phyloP scores from a whole-genome alignment of 2,888 invertebrate genomes.

The Spodoptera exigua region DNA sequence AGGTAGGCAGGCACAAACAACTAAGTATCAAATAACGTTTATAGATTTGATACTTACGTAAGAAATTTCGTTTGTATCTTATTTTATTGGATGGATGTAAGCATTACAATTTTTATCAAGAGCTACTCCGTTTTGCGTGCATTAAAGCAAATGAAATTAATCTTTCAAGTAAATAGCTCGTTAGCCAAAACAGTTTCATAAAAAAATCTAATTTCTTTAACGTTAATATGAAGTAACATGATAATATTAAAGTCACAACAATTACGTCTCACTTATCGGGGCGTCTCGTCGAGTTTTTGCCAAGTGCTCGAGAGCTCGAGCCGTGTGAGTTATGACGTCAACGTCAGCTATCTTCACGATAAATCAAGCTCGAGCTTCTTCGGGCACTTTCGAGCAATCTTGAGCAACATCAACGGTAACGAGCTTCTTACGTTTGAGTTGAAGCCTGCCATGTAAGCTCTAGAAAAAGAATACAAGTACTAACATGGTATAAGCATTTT shows the following conservation, averaged over 20 bases:
- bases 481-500: slow-evolving; percentile 18
- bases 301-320: slow-evolving; percentile 47
- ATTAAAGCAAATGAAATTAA: not conserved
- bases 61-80: no score
- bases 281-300: slow-evolving; percentile 76
- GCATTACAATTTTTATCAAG: no score
- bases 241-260: slow-evolving; percentile 71
- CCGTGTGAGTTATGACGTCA: slow-evolving; percentile 79
- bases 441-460: slow-evolving; percentile 29
- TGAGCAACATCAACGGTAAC: slow-evolving; percentile 73
- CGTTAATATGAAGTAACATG: slow-evolving; percentile 31
- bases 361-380: slow-evolving; percentile 66
- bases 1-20: no score
- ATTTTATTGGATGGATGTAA: no score
- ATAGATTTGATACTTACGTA: no score
- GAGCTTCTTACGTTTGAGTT: slow-evolving; percentile 67
- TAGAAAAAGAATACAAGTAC: slow-evolving; percentile 28
- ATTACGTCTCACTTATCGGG: slow-evolving; percentile 71
- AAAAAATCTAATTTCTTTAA: slow-evolving; percentile 45
- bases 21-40: no score
- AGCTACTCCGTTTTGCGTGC: no score
- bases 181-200: slow-evolving; percentile 15
- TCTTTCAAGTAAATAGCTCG: not conserved
- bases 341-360: slow-evolving; percentile 76
- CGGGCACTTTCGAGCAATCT: slow-evolving; percentile 55